Conservation (phyloP, 2,888 invertebrate genomes). For the Nomada goodeniana region DNA sequence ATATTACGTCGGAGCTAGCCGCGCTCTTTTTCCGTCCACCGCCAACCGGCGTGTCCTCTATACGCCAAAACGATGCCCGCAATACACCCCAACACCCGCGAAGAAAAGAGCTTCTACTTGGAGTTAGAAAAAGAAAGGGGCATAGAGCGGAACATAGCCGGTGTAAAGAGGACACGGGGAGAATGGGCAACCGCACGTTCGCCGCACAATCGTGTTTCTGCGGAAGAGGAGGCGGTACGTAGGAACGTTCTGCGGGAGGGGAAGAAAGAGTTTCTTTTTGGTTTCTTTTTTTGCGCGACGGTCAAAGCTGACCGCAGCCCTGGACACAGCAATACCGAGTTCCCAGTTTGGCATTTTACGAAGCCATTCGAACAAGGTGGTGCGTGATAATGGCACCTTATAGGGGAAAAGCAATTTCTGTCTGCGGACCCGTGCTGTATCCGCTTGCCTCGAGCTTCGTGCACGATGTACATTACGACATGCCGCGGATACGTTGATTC, state of each 20-base stretch:
- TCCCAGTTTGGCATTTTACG: constrained; percentile 80
- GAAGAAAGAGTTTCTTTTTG: constrained; percentile 46
- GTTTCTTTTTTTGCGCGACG: constrained; percentile 52
- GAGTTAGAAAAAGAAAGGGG: constrained; percentile 43
- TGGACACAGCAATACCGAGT: constrained; percentile 79
- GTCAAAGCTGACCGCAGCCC: constrained; percentile 75
- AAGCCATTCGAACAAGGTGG: constrained; percentile 83
- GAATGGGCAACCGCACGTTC: constrained; percentile 74
- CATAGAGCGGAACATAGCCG: constrained; percentile 43
- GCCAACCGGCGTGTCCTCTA: constrained; percentile 73
- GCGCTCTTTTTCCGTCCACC: constrained; percentile 42
- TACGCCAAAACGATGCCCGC: constrained; percentile 51
- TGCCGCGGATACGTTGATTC: constrained; percentile 72
- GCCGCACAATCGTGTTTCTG: constrained; percentile 71
- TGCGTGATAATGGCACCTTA: constrained; percentile 83
- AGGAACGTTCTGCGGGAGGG: constrained; percentile 13
- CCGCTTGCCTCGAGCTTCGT: constrained; percentile 53
- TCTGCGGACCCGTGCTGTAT: constrained; percentile 60
- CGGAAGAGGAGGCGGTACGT: constrained; percentile 45
- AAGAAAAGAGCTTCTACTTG: constrained; percentile 68
- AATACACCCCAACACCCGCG: constrained; percentile 62
- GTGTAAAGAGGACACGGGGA: constrained; percentile 65
- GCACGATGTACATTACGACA: constrained; percentile 65
- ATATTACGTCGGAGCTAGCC: constrained; percentile 69
- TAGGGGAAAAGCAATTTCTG: constrained; percentile 83